Conservation (phyloP, 1,140 invertebrate species). For the Heliconius melpomene region DNA sequence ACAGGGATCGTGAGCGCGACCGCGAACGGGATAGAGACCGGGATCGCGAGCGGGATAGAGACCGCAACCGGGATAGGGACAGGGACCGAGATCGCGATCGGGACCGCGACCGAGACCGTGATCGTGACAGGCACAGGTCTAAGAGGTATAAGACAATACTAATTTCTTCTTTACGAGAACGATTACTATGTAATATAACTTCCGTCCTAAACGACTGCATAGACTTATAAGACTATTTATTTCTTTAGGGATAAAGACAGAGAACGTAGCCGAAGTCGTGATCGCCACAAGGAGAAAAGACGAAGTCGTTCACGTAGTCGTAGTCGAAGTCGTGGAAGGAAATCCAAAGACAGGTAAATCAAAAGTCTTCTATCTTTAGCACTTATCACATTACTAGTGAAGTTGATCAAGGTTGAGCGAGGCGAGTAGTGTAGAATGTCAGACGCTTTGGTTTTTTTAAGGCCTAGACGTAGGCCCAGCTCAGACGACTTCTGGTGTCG, state of each 20-base stretch:
- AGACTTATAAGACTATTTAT: neutral
- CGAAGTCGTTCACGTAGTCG: slow-evolving; percentile 75
- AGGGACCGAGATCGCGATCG: neutral
- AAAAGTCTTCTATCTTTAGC: neutral
- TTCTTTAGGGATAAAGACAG: slow-evolving; percentile 70
- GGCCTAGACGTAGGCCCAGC: too few relatives aligned
- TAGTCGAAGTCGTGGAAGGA: slow-evolving; percentile 75
- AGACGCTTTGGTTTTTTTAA: too few relatives aligned
- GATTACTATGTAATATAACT: neutral
- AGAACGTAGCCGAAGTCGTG: slow-evolving; percentile 69
- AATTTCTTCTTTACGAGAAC: neutral
- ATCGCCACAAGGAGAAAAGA: slow-evolving; percentile 78
- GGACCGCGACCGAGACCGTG: neutral
- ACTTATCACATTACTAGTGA: neutral
- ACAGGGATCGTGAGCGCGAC: slow-evolving; percentile 65
- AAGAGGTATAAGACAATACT: slow-evolving; percentile 56
- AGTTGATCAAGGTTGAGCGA: neutral
- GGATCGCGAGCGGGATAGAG: slow-evolving; percentile 65
- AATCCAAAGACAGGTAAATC: slow-evolving; percentile 79
- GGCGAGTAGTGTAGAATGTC: too few relatives aligned
- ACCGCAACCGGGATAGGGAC: slow-evolving; percentile 26
- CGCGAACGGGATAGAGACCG: slow-evolving; percentile 67
- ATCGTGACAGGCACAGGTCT: slow-evolving; percentile 49
- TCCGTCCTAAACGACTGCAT: neutral
- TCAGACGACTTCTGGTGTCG: too few relatives aligned